Conservation (phyloP, 2,113 vertebrate genomes). For the Coregonus clupeaformis region DNA sequence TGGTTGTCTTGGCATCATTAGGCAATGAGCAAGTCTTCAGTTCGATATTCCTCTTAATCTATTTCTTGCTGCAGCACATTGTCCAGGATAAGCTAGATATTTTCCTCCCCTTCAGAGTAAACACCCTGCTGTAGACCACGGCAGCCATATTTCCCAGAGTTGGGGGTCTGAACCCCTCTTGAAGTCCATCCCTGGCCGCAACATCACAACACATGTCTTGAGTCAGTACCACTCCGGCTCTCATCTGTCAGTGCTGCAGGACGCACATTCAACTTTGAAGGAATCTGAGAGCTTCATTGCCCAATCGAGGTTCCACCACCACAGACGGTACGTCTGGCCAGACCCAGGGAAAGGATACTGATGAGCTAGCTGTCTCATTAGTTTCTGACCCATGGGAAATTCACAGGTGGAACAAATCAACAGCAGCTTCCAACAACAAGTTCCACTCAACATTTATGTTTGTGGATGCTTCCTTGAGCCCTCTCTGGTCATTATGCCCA, state of each 20-base stretch:
- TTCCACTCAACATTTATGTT: constrained; percentile 45
- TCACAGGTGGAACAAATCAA: constrained; percentile 48
- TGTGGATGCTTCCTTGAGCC: constrained; percentile 40
- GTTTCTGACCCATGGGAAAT: constrained; percentile 21
- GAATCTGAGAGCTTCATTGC: not conserved
- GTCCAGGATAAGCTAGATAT: no score
- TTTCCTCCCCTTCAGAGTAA: no score
- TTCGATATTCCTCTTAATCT: no score
- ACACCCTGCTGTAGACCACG: no score
- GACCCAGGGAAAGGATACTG: constrained; percentile 7
- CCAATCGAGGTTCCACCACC: not conserved
- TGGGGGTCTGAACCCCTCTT: not conserved
- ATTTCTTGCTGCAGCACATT: no score
- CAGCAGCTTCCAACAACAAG: constrained; percentile 24
- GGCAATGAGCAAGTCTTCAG: no score
- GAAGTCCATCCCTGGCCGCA: not conserved
- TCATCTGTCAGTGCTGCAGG: not conserved
- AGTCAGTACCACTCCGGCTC: not conserved
- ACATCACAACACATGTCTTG: not conserved
- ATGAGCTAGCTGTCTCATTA: constrained; percentile 4
- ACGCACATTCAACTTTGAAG: not conserved
- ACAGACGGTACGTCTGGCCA: not conserved
- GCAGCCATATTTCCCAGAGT: not conserved
- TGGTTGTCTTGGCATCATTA: no score
- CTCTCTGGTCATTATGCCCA: not conserved